Evolutionary conservation across 1,140 invertebrate genomes (phyloP), one percentile per base, ranked within the genome.

Genomic region (Drosophila santomea): DNA sequence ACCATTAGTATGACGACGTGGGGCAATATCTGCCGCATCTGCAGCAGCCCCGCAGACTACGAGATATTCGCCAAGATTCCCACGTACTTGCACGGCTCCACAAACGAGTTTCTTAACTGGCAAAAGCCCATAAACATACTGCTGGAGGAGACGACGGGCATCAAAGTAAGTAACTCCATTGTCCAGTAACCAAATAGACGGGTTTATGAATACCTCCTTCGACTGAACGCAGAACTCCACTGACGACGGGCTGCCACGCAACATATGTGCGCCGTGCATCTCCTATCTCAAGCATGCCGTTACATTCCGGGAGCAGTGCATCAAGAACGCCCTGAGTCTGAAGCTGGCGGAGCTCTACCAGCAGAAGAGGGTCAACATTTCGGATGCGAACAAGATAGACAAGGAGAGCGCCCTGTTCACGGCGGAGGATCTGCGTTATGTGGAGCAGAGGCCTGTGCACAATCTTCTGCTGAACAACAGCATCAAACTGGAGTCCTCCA

Each of bases 201-300:
- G n/a, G 8, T n/a, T 6, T 35, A 10, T 8, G 2, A 35, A 7
- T 45, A 0, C 4, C 4, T 3, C 15, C 41, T 57, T 48, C 4
- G 14, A 28, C 20, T n/a, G 10, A 5, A 11, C n/a, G 0, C 12
- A 92, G 91, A 76, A 85, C 36, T 73, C 80, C 8, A 58, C 75
- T 0, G 81, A 92, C 45, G 91, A 92, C 56, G 83, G 83, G 7
- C 57, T 92, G 32, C 91, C 91, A 1, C 44, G 62, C 2, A 64
- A 74, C 28, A 92, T 92, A 32, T 92, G 91, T 64, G 91, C 91
- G 14, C 51, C 89, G 8, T 92, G 91, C 58, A 91, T 92, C 54
- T 92, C 91, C 15, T 92, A 92, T 63, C 57, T 92, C 15, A 92
- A 92, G 68, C 91, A 92, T 44, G 91, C 91, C 15, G 84, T 85